Conservation (phyloP, 1,140 invertebrate genomes). For the Ips nitidus region DNA sequence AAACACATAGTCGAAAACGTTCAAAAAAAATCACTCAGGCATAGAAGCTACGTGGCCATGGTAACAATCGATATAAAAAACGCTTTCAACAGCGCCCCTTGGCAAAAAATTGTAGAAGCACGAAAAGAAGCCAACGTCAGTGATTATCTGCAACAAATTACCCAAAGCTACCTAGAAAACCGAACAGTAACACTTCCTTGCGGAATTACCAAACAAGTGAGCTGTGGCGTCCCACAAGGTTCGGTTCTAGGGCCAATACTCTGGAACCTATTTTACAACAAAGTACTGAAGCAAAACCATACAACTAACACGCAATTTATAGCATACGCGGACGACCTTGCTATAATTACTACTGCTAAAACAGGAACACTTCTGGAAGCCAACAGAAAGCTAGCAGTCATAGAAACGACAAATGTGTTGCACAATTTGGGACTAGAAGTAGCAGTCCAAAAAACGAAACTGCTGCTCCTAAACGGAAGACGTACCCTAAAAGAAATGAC, state of each 20-base stretch:
- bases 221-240: slow-evolving; percentile 9
- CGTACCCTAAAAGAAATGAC: not conserved
- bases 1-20: not conserved
- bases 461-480: not conserved
- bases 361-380: not conserved
- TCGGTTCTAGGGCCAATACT: slow-evolving; percentile 8
- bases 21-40: not conserved
- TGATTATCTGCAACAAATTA: not conserved
- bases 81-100: not conserved
- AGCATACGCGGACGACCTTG: slow-evolving; percentile 45
- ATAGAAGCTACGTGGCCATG: not conserved
- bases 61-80: not conserved
- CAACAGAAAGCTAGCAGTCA: not conserved
- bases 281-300: slow-evolving; percentile 34
- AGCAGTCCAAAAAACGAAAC: not conserved
- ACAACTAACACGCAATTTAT: slow-evolving; percentile 30
- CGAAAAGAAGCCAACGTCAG: not conserved
- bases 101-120: not conserved
- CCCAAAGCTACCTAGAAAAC: not conserved
- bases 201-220: not conserved
- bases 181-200: not conserved
- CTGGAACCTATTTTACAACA: slow-evolving; percentile 39
- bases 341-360: slow-evolving; percentile 23
- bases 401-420: not conserved
- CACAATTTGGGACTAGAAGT: not conserved